These are phyloP conservation scores for Drosophila navojoa DNA, from an alignment of 1,140 invertebrate genomes.

Conservation along the genomic window DNA sequence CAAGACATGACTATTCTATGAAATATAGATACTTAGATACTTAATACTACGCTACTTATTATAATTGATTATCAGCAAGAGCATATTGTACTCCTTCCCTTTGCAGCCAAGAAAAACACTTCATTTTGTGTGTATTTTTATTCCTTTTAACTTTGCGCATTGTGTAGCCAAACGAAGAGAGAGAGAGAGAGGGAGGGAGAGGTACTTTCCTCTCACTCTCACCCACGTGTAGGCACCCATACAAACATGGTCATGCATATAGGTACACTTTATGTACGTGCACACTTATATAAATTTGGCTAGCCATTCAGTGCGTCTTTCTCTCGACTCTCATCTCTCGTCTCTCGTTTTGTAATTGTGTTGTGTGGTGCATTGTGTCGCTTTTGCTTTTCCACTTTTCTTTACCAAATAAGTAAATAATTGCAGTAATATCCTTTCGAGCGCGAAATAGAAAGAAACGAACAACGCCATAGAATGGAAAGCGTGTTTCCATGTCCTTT, in stretches of 20 bases:
- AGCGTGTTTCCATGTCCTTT: conserved; percentile 81
- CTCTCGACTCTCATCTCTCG: conserved; percentile 30
- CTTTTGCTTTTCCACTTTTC: conserved; percentile 64
- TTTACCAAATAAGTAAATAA: conserved; percentile 82
- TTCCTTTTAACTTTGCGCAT: conserved; percentile 35
- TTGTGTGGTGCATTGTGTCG: conserved; percentile 49
- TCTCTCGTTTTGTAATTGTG: conserved; percentile 50
- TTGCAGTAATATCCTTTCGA: conserved; percentile 80
- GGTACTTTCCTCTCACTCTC: conserved; percentile 12
- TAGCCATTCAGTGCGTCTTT: conserved; percentile 50
- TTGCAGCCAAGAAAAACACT: conserved; percentile 26
- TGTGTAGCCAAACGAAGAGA: conserved; percentile 41
- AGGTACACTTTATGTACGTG: conserved; percentile 39
- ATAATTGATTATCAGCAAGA: conserved; percentile 23
- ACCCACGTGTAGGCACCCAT: neutral
- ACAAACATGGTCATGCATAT: conserved; percentile 36
- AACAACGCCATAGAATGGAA: conserved; percentile 71
- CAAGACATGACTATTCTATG: neutral
- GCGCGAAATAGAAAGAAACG: conserved; percentile 73
- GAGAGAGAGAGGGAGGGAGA: neutral
- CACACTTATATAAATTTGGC: conserved; percentile 40
- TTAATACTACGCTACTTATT: conserved; percentile 20
- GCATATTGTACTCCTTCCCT: conserved; percentile 23
- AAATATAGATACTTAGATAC: conserved; percentile 16
- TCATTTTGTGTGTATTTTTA: conserved; percentile 35